These are phyloP conservation scores for Australoheros scitulus DNA, from an alignment of 2,113 vertebrate genomes.

Conservation along the genomic window DNA sequence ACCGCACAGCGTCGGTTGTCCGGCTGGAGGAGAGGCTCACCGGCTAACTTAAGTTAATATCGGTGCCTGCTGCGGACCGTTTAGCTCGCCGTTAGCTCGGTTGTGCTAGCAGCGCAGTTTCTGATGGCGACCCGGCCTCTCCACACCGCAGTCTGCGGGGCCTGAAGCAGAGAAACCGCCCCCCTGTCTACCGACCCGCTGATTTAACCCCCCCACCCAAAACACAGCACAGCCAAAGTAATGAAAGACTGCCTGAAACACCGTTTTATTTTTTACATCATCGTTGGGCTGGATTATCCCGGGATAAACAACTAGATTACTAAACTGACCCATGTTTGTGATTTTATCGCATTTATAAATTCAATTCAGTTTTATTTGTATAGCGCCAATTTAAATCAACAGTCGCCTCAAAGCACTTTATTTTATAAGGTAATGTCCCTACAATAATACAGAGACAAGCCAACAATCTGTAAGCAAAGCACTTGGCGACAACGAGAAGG, in stretches of 20 bases:
- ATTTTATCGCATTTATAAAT: too few species aligned
- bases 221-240: too few species aligned
- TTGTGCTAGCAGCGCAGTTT: slow-evolving; percentile 35
- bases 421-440: too few species aligned
- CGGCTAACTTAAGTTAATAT: neutral
- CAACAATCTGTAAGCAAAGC: too few species aligned
- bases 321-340: too few species aligned
- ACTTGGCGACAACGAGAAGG: neutral
- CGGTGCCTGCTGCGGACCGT: neutral
- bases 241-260: too few species aligned
- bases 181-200: neutral
- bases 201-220: neutral
- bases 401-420: too few species aligned
- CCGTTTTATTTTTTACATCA: too few species aligned
- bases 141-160: neutral
- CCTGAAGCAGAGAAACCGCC: neutral
- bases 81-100: neutral
- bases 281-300: neutral
- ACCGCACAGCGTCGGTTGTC: neutral
- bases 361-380: too few species aligned
- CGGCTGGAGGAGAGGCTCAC: neutral
- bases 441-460: too few species aligned
- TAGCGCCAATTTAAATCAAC: too few species aligned
- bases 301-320: too few species aligned
- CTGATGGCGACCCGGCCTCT: neutral